Evolutionary conservation across 2,888 invertebrate genomes (phyloP), one percentile per base, ranked within the genome.

Genomic region (Chrysomela aeneicollis): DNA sequence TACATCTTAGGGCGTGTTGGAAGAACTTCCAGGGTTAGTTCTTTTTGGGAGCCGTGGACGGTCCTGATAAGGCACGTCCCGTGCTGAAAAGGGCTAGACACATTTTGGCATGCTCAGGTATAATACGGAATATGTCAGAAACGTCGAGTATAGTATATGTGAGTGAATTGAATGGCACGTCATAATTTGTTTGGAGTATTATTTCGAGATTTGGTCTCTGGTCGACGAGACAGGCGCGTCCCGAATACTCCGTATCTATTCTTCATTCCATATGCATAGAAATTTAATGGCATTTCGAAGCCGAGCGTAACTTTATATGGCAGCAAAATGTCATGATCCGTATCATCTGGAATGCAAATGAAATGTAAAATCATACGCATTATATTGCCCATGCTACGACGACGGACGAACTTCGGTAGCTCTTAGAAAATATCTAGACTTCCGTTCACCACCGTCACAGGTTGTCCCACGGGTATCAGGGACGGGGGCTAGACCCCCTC

Each of bases 261-360:
- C 79, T 80, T 81, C 80, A 82, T 82, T 82, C 79, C 78, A 79
- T 82, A 82, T 82, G 82, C 82, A 82, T 82, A 78, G 81, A 82
- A 82, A 81, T 78, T 80, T 82, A 81, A 81, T 81, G 78, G 79
- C 78, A 80, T 81, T 81, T 80, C 80, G 79, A 80, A 81, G 75
- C 77, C 77, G 75, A 77, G 78, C 79, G 78, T 78, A 79, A 80
- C 79, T 79, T 78, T 71, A 68, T 77, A 77, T 78, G 76, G 78
- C 75, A 78, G 77, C 80, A 81, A 81, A 82, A 82, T 81, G 79
- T 80, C 79, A 76, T 79, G 78, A 81, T 82, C 79, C 80, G 77
- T 80, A 81, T 81, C 80, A 81, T 82, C 79, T 80, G 77, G 76
- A 77, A 82, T 82, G 82, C 81, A 82, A 82, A 82, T 82, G 80